A percentile compares a stretch with the other conserved stretches of the same genome.
Evolutionary conservation across 2,113 vertebrate genomes (phyloP).

Genomic region (Megalops atlanticus): DNA sequence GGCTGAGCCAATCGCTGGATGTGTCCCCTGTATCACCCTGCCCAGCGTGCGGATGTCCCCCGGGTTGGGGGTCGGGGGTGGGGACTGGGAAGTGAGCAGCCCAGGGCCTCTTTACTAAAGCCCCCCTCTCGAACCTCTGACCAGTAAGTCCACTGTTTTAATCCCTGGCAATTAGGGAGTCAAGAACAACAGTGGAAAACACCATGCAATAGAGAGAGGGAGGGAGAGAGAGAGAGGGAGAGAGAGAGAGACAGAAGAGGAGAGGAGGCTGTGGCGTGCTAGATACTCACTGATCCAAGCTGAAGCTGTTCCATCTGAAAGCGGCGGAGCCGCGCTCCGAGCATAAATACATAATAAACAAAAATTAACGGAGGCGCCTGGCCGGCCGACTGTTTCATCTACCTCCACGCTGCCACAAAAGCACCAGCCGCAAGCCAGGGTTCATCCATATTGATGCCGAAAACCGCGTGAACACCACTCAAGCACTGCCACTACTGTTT

Average conservation of each 20-base stretch:
- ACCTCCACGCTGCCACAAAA: constrained; percentile 22
- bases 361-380: constrained; percentile 26
- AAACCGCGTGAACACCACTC: background rate
- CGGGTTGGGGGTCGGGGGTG: background rate
- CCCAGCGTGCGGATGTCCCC: background rate
- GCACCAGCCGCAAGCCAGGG: constrained; percentile 7
- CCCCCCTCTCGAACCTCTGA: background rate
- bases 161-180: background rate
- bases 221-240: background rate
- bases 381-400: constrained; percentile 31
- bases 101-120: background rate
- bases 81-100: background rate
- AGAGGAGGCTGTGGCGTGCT: background rate
- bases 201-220: background rate
- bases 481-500: background rate
- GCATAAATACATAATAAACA: constrained; percentile 38
- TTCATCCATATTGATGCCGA: constrained; percentile 20
- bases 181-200: background rate
- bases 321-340: constrained; percentile 5
- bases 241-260: constrained; percentile 28
- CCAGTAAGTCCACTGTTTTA: background rate
- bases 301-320: constrained; percentile 17
- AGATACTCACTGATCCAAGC: constrained; percentile 24
- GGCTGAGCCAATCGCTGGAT: constrained; percentile 2
- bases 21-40: background rate